Evolutionary conservation across 2,113 vertebrate species (phyloP).

Genomic region (Tachuris rubrigastra): DNA sequence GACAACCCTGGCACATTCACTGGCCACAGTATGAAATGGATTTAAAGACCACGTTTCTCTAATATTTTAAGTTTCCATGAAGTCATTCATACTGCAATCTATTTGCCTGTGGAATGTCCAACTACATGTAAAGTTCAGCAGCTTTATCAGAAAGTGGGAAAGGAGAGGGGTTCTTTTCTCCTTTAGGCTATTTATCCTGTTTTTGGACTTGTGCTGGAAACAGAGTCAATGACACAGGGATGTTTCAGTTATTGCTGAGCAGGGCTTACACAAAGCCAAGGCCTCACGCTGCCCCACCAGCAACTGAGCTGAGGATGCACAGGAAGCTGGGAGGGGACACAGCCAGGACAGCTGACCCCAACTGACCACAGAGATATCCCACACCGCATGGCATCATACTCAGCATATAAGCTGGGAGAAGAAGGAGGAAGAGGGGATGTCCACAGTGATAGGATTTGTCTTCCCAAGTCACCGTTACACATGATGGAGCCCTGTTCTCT

Average conservation of each 20-base stretch:
- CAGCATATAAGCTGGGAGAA: not conserved
- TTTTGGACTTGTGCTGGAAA: not conserved
- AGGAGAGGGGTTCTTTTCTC: not conserved
- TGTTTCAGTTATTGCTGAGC: not conserved
- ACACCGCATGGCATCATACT: rapidly evolving
- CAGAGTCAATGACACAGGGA: not conserved
- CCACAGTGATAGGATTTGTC: not conserved
- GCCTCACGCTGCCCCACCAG: not conserved
- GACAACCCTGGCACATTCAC: not conserved
- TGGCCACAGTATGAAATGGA: not conserved
- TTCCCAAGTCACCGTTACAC: rapidly evolving
- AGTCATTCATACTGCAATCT: not conserved
- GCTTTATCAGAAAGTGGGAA: not conserved
- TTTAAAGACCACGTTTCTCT: not conserved
- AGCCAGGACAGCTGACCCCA: not conserved
- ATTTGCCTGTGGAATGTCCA: not conserved
- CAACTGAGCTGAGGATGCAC: not conserved
- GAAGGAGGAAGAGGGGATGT: too few relatives aligned
- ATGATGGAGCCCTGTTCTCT: not conserved
- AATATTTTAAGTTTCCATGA: not conserved
- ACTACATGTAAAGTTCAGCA: not conserved
- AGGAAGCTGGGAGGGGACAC: not conserved
- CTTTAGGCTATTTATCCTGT: not conserved
- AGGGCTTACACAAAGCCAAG: not conserved
- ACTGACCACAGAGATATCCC: not conserved